Base-by-base conservation (phyloP, 2,797 vertebrate species). In the Scyliorhinus canicula region DNA sequence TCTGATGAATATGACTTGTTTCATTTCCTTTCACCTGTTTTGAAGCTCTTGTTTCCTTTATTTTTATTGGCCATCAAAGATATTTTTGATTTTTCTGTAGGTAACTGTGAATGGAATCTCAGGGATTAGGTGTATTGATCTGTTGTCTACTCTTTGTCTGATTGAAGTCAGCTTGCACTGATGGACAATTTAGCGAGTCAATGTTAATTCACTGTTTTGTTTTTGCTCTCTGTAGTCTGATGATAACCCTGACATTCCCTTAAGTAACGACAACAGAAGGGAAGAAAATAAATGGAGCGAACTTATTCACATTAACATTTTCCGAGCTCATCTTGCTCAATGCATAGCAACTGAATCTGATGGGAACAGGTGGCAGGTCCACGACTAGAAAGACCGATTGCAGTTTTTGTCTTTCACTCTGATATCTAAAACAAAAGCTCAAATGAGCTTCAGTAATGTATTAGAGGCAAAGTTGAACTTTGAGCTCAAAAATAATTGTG, bases 71-170 rank as follows among this genome's bases (percentile, higher is more conserved):
- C 63, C 63, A 40, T 93, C 8, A 65, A 26, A 40, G 4, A 69
- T 93, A 31, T 26, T 40, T 69, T 52, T 71, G 65, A 93, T 93
- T 35, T 71, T 69, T 44, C 91, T 69, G 40, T 31, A 14, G 63
- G 67, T 71, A 93, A 93, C 44, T 93, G 12, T 60, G 26, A 93
- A 93, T 52, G 93, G 65, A 71, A 50, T 65, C 93, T 71, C 11
- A 6, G 65, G 65, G 47, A 71, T 52, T 71, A 69, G 28, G 7
- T 35, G 65, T 35, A 93, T 93, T 71, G 65, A 93, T 71, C 91
- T 47, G 63, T 26, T 93, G 63, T 16, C 31, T 52, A 47, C 12
- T 35, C 65, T 93, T 67, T 47, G 44, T 94, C 50, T 94, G 47
- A 50, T 74, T 94, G 93, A 94, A 94, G 67, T 71, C 28, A 35